Evolutionary conservation across 2,888 invertebrate genomes (phyloP).

Genomic region (Hermaeophaga mercurialis): DNA sequence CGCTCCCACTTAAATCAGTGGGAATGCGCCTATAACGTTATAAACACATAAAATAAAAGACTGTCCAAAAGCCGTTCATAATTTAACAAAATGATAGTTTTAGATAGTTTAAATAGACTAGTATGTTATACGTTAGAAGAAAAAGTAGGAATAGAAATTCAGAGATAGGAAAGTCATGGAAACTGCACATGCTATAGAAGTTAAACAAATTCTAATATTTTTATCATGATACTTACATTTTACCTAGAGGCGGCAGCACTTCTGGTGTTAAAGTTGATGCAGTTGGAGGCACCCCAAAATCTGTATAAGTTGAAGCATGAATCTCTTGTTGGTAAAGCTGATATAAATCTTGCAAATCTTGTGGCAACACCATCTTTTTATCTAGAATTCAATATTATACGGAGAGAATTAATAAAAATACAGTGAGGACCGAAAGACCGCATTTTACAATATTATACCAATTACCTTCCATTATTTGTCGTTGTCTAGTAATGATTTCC

Average conservation of each 20-base stretch:
- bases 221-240: slow-evolving; percentile 58
- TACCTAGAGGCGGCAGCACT: slow-evolving; percentile 68
- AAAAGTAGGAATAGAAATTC: too few relatives aligned
- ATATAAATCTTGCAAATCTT: slow-evolving; percentile 80
- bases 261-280: slow-evolving; percentile 58
- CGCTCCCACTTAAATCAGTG: slow-evolving; percentile 46
- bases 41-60: too few relatives aligned
- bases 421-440: too few relatives aligned
- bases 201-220: too few relatives aligned
- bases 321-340: slow-evolving; percentile 86
- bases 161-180: too few relatives aligned
- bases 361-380: slow-evolving; percentile 70
- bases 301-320: slow-evolving; percentile 78
- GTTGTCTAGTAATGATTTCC: slow-evolving; percentile 88
- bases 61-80: too few relatives aligned
- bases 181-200: too few relatives aligned
- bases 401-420: too few relatives aligned
- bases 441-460: too few relatives aligned
- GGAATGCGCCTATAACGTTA: slow-evolving; percentile 49
- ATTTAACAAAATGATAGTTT: too few relatives aligned
- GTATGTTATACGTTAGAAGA: too few relatives aligned
- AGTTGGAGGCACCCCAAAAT: slow-evolving; percentile 60
- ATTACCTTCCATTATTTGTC: slow-evolving; percentile 83
- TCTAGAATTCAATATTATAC: slow-evolving; percentile 60
- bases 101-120: too few relatives aligned